Base-by-base conservation (phyloP, 1,140 invertebrate genomes). In the Leptopilina boulardi region DNA sequence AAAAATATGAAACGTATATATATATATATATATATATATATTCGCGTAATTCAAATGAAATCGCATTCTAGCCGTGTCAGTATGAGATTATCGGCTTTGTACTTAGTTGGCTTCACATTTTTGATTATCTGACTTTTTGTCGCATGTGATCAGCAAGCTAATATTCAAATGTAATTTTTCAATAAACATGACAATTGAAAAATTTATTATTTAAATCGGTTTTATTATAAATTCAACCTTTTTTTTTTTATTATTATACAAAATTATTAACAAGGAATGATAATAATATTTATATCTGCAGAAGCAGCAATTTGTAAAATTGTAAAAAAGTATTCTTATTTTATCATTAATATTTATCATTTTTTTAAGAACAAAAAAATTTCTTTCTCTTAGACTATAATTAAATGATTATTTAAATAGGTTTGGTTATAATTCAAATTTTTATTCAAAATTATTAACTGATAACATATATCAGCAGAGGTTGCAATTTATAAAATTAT, bases 31-130 rank as follows among this genome's bases (percentile, higher is more conserved):
- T n/a, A n/a, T n/a, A n/a, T n/a, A n/a, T n/a, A n/a, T n/a, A n/a
- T n/a, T n/a, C n/a, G n/a, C 56, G 56, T 66, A 66, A 66, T 66
- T 66, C 10, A 66, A 30, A 66, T 66, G 56, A 23, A 66, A 30
- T 30, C 21, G 26, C 56, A 66, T 66, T 66, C 56, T 26, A 66
- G 21, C 23, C 56, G 21, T 66, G 59, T 66, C 26, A 66, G 21
- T 66, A 66, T 15, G 13, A 30, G 59, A 66, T 34, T 66, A 66
- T 34, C 59, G 59, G 59, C 23, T 66, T 66, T 66, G 26, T 66
- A 66, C 59, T 66, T 66, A 34, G 59, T n/a, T 66, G 59, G 59
- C 59, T 66, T 66, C 59, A 66, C 59, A 66, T 66, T 66, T n/a
- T 66, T 66, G 59, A 66, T 66, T 66, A 66, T 66, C 59, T 66